Evolutionary conservation across 2,888 invertebrate genomes (phyloP), one percentile per base, ranked within the genome.

Genomic region (Cecidostiba fungosa): DNA sequence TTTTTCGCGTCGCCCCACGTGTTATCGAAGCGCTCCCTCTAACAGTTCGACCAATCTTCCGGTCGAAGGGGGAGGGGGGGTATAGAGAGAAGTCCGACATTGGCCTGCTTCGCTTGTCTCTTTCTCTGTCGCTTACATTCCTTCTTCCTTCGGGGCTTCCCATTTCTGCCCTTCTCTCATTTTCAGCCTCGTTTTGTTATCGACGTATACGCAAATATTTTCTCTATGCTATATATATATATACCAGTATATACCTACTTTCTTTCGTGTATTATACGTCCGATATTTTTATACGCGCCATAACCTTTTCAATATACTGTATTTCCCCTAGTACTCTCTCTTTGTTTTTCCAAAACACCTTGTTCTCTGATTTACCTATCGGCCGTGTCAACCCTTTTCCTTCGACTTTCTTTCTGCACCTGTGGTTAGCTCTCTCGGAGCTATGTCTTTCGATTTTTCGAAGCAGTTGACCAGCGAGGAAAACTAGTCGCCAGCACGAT

Each of bases 1-100:
- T 81, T 81, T 81, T 81, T 73, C 54, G 73, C 73, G 43, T 73
- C 32, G 62, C 32, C 47, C 78, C 81, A 81, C 73, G 81, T 62
- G 81, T 73, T 81, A 81, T 81, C 81, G 73, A 79, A 43, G 66
- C 6, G 50, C 66, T n/a, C 81, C 23, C 73, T 62, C 73, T 74
- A 73, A 73, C 26, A 39, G 81, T 32, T 47, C 8, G n/a, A 4
- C 43, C 81, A 80, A 59, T 73, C 81, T 81, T 81, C 43, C 5
- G 50, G 23, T 50, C 43, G 43, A n/a, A n/a, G 50, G 4, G 8
- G 59, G 29, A n/a, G 39, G 23, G 1, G 19, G 6, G 36, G 39
- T 43, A 43, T 10, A 32, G 36, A 19, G 70, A 70, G 70, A 70
- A 19, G 32, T 47, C 16, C 73, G 47, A 70, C 54, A 70, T 50